phyloP scores from a whole-genome alignment of 1,140 invertebrate species.

The Leptopilina boulardi region DNA sequence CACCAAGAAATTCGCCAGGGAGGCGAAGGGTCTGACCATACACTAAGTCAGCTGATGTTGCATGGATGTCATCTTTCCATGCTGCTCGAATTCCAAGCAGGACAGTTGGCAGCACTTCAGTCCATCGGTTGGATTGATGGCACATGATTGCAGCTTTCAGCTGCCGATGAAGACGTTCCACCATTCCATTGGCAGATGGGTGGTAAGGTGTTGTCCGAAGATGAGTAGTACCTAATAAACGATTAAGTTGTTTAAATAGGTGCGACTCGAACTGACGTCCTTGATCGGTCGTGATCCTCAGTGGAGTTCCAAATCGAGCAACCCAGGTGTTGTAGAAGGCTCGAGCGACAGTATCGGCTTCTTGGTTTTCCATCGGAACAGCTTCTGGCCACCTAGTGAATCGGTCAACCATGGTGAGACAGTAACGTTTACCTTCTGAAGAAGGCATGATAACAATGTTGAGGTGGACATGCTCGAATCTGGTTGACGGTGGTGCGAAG shows the following conservation, averaged over 20 bases:
- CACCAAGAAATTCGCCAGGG: slow-evolving; percentile 47
- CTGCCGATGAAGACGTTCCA: slow-evolving; percentile 66
- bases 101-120: slow-evolving; percentile 63
- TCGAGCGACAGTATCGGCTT: too few species aligned
- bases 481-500: too few species aligned
- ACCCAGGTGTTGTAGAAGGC: slow-evolving; percentile 47
- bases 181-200: slow-evolving; percentile 64
- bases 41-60: slow-evolving; percentile 58
- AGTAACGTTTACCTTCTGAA: too few species aligned
- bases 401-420: too few species aligned
- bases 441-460: too few species aligned
- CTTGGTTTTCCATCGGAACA: too few species aligned
- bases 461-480: too few species aligned
- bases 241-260: slow-evolving; percentile 45
- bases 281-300: slow-evolving; percentile 25
- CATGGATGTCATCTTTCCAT: slow-evolving; percentile 59
- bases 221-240: slow-evolving; percentile 40
- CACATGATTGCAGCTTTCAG: slow-evolving; percentile 63
- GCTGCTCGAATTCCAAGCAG: slow-evolving; percentile 65
- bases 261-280: slow-evolving; percentile 46
- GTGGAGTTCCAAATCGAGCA: slow-evolving; percentile 42
- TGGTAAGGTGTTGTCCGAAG: slow-evolving; percentile 59
- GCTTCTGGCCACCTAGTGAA: too few species aligned
- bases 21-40: slow-evolving; percentile 57
- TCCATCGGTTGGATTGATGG: slow-evolving; percentile 59